A percentile compares a stretch with the other conserved stretches of the same genome.
These are phyloP conservation scores for Gorsachius magnificus DNA, from an alignment of 2,797 vertebrate species.

Conservation along the genomic window DNA sequence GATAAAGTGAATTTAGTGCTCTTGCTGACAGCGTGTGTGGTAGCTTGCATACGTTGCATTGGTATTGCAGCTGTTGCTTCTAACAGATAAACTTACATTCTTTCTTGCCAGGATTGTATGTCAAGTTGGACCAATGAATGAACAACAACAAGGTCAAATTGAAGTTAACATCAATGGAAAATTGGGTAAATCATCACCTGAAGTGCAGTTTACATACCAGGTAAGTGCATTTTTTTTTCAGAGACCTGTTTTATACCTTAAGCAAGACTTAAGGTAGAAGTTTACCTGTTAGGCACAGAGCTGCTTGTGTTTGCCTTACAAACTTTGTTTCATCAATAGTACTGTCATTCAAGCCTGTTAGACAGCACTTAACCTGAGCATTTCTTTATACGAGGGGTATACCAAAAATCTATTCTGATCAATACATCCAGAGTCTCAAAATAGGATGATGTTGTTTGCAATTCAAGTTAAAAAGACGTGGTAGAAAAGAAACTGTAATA, in stretches of 20 bases:
- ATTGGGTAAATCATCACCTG: conserved; percentile 78
- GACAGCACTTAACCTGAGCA: not conserved
- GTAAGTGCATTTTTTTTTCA: conserved; percentile 72
- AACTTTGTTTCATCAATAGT: not conserved
- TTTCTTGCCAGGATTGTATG: conserved; percentile 87
- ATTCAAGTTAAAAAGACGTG: not conserved
- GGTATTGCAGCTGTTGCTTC: not conserved
- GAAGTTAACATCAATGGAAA: conserved; percentile 85
- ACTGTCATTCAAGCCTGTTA: not conserved
- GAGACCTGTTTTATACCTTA: not conserved
- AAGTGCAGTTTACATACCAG: conserved; percentile 86
- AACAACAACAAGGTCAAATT: conserved; percentile 63
- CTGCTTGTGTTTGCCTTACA: not conserved
- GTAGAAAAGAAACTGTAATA: not conserved
- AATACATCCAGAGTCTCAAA: not conserved
- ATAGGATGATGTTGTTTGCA: not conserved
- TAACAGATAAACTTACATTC: not conserved
- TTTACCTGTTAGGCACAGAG: not conserved
- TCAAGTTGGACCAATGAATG: conserved; percentile 70
- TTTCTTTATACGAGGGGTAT: not conserved
- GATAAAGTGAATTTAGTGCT: not conserved
- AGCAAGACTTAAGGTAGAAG: not conserved
- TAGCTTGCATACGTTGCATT: not conserved
- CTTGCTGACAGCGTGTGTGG: not conserved
- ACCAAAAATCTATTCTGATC: not conserved